Evolutionary conservation across 2,888 invertebrate species (phyloP).

Genomic region (Brachypterus glaber): DNA sequence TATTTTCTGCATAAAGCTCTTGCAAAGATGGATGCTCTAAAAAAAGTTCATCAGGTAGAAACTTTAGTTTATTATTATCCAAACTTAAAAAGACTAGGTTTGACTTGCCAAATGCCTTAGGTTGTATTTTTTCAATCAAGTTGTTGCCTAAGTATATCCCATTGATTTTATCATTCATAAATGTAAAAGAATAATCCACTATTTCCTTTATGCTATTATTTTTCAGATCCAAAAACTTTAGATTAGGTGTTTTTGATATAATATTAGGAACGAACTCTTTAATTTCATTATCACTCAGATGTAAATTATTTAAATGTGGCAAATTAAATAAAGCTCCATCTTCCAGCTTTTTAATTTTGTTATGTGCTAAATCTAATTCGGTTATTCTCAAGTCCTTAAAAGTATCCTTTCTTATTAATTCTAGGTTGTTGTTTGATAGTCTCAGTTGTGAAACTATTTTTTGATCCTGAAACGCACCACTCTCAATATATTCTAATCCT

Average conservation of each 20-base stretch:
- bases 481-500: constrained; percentile 10
- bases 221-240: constrained; percentile 9
- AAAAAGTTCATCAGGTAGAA: constrained; percentile 5
- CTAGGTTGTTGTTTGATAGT: constrained; percentile 8
- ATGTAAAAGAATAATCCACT: constrained; percentile 7
- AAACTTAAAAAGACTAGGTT: constrained; percentile 9
- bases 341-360: constrained; percentile 12
- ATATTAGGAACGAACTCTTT: constrained; percentile 6
- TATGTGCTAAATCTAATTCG: constrained; percentile 9
- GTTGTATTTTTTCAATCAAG: constrained; percentile 10
- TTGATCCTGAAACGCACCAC: constrained; percentile 11
- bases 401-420: constrained; percentile 9
- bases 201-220: constrained; percentile 6
- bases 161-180: constrained; percentile 9
- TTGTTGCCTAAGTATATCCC: constrained; percentile 9
- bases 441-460: constrained; percentile 4
- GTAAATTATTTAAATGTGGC: constrained; percentile 4
- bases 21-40: too few species aligned
- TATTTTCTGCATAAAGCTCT: too few species aligned
- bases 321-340: constrained; percentile 9
- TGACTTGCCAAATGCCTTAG: constrained; percentile 7
- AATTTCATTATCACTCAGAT: constrained; percentile 9
- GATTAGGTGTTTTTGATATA: constrained; percentile 8
- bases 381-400: constrained; percentile 6
- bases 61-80: constrained; percentile 5